These are phyloP conservation scores for Rosalia funebris DNA, from an alignment of 2,888 invertebrate species.

Conservation along the genomic window DNA sequence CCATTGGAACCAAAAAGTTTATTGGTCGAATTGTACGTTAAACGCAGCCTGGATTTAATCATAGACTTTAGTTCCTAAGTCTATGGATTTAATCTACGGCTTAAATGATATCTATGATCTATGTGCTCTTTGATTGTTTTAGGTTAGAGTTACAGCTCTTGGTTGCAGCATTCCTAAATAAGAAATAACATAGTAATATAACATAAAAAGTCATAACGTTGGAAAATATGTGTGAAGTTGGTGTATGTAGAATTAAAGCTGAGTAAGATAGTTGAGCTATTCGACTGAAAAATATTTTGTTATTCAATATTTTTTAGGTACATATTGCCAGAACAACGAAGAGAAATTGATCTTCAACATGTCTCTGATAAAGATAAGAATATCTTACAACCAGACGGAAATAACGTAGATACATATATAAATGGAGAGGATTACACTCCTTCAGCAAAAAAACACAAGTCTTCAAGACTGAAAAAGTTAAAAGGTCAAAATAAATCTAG, in stretches of 20 bases:
- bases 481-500: constrained; percentile 83
- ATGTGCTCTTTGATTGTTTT: too few species aligned
- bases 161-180: too few species aligned
- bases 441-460: constrained; percentile 58
- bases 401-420: constrained; percentile 27
- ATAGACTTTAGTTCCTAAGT: too few species aligned
- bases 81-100: too few species aligned
- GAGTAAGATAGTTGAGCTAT: not conserved
- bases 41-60: too few species aligned
- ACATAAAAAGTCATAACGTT: too few species aligned
- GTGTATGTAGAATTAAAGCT: not conserved
- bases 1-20: too few species aligned
- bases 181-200: too few species aligned
- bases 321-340: constrained; percentile 63
- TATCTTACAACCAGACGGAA: constrained; percentile 49
- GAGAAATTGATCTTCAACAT: constrained; percentile 61
- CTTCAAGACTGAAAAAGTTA: constrained; percentile 62
- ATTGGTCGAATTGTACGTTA: too few species aligned
- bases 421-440: constrained; percentile 53
- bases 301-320: constrained; percentile 57
- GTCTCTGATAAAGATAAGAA: constrained; percentile 62
- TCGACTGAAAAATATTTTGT: not conserved
- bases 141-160: too few species aligned
- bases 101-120: too few species aligned
- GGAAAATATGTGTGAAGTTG: not conserved